phyloP scores from a whole-genome alignment of 92 coral and sea anemone genomes.

The Bergia puertoricense region DNA sequence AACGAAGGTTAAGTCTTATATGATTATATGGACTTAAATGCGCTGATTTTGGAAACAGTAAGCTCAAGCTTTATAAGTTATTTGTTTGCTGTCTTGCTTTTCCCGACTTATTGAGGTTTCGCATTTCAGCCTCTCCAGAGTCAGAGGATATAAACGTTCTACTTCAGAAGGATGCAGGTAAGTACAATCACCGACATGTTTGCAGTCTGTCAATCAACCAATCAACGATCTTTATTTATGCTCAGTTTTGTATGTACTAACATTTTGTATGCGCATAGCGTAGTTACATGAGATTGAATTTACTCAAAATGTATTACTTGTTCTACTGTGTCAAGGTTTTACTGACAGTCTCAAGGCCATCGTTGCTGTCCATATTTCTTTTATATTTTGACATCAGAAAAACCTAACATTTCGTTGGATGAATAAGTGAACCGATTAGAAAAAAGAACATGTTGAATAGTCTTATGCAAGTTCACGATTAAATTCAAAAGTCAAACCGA shows the following conservation, averaged over 20 bases:
- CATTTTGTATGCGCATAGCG: too few species aligned
- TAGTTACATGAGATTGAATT: too few species aligned
- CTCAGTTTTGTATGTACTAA: too few species aligned
- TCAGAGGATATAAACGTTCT: conserved; percentile 82
- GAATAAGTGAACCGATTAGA: too few species aligned
- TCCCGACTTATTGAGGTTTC: background rate
- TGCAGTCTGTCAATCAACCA: background rate
- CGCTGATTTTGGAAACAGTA: background rate
- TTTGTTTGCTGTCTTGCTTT: background rate
- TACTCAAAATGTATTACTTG: background rate
- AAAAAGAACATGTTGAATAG: too few species aligned
- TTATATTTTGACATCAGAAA: too few species aligned
- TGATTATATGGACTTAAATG: background rate
- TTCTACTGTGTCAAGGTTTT: background rate
- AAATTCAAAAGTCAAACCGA: too few species aligned
- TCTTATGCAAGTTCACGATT: too few species aligned
- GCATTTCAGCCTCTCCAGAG: conserved; percentile 71
- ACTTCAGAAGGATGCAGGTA: conserved; percentile 93
- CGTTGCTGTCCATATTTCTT: too few species aligned
- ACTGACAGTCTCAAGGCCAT: too few species aligned
- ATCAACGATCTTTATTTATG: too few species aligned
- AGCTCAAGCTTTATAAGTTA: background rate
- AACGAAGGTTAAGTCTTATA: background rate
- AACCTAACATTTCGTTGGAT: too few species aligned
- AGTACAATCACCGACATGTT: background rate